Conservation (phyloP, 2,888 invertebrate species). For the Apotomis betuletana region DNA sequence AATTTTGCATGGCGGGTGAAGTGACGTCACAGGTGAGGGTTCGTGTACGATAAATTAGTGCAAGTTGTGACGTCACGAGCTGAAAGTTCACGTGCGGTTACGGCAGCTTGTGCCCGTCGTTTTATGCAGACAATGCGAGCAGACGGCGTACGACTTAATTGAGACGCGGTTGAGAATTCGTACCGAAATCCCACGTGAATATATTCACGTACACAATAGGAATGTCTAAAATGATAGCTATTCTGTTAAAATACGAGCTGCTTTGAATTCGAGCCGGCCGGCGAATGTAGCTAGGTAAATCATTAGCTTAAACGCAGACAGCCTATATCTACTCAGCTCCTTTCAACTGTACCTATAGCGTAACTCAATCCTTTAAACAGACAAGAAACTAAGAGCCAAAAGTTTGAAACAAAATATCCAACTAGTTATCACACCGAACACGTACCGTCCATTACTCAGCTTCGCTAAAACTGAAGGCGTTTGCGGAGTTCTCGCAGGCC, state of each 20-base stretch:
- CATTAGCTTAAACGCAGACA: background rate
- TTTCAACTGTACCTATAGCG: background rate
- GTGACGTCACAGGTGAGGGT: slow-evolving; percentile 61
- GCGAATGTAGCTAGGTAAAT: too few relatives aligned
- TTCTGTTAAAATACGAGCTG: background rate
- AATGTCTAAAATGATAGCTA: slow-evolving; percentile 15
- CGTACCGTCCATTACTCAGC: slow-evolving; percentile 57
- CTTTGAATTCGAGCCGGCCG: too few relatives aligned
- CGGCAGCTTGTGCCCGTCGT: slow-evolving; percentile 56
- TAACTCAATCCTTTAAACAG: background rate
- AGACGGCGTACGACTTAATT: slow-evolving; percentile 61
- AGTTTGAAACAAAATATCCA: slow-evolving; percentile 21
- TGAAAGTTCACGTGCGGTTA: slow-evolving; percentile 61
- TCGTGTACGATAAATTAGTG: slow-evolving; percentile 62
- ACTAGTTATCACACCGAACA: slow-evolving; percentile 46
- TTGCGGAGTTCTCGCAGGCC: slow-evolving; percentile 56
- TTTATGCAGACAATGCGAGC: slow-evolving; percentile 61
- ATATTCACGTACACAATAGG: slow-evolving; percentile 54
- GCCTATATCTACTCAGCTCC: background rate
- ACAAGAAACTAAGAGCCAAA: slow-evolving; percentile 7
- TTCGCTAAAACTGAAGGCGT: slow-evolving; percentile 45
- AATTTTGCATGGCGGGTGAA: slow-evolving; percentile 53
- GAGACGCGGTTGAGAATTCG: slow-evolving; percentile 63
- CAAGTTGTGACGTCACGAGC: slow-evolving; percentile 65
- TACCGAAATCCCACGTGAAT: slow-evolving; percentile 53